A percentile compares a stretch with the other conserved stretches of the same genome.
These are phyloP conservation scores for Hippocampus comes DNA, from an alignment of 2,113 vertebrate species.

Conservation along the genomic window DNA sequence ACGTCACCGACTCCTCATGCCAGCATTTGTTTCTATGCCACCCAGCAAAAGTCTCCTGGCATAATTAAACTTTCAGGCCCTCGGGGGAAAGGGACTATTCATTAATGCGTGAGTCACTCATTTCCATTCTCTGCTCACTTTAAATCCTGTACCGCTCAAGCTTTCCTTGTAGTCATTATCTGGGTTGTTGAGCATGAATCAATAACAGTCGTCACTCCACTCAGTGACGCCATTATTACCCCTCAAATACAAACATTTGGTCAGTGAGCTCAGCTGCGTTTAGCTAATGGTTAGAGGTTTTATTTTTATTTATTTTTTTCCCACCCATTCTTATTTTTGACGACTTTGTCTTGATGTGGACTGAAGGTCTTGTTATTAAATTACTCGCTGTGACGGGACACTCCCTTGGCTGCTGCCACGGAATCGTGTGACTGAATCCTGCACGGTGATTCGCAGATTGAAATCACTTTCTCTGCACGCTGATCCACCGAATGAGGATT, in stretches of 20 bases:
- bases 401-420: too few species aligned
- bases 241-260: slow-evolving; percentile 7
- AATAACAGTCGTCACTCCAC: neutral
- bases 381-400: too few species aligned
- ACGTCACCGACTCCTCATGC: slow-evolving; percentile 43
- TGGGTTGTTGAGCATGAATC: neutral
- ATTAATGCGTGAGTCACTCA: slow-evolving; percentile 42
- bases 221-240: slow-evolving; percentile 11
- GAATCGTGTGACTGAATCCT: too few species aligned
- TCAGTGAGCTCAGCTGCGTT: neutral
- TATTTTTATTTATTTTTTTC: neutral
- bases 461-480: too few species aligned
- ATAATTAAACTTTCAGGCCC: slow-evolving; percentile 26
- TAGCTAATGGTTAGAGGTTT: neutral
- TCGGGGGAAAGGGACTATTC: slow-evolving; percentile 31
- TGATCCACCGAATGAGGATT: too few species aligned
- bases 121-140: slow-evolving; percentile 17
- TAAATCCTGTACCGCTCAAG: slow-evolving; percentile 2
- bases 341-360: too few species aligned
- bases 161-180: slow-evolving; percentile 8
- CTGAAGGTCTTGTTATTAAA: too few species aligned
- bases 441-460: too few species aligned
- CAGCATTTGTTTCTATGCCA: slow-evolving; percentile 50
- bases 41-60: slow-evolving; percentile 53
- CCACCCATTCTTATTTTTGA: too few species aligned